Conservation (phyloP, 2,797 vertebrate genomes). For the Megalops cyprinoides region DNA sequence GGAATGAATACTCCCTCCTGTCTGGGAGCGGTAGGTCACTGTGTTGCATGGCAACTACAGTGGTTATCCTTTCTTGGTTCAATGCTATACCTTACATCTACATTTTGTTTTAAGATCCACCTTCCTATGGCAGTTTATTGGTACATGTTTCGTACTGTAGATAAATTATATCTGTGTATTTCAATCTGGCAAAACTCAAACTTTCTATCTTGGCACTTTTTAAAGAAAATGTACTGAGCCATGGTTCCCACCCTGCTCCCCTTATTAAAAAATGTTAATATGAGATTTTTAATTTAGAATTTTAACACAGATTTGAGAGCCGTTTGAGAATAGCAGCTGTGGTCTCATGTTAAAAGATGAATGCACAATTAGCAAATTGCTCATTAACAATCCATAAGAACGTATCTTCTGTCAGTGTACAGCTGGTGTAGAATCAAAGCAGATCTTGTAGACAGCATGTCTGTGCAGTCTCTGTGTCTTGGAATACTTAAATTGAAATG, state of each 20-base stretch:
- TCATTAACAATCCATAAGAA: constrained; percentile 10
- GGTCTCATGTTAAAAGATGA: not conserved
- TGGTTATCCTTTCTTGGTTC: no score
- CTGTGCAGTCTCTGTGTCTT: not conserved
- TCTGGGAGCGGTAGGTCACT: no score
- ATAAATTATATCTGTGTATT: not conserved
- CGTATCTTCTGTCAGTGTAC: not conserved
- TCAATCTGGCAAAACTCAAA: not conserved
- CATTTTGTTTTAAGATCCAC: no score
- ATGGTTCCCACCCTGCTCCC: not conserved
- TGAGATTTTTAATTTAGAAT: constrained; percentile 23
- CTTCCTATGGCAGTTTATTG: not conserved
- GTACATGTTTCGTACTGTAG: not conserved
- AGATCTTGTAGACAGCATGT: not conserved
- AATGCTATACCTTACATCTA: no score
- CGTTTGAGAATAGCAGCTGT: constrained; percentile 1
- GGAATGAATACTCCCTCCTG: no score
- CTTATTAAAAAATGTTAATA: constrained; percentile 30
- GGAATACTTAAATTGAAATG: not conserved
- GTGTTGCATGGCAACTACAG: no score
- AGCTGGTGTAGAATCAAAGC: not conserved
- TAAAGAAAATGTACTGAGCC: constrained; percentile 1
- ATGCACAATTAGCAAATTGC: constrained; percentile 2
- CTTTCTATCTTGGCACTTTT: not conserved
- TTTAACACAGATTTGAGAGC: constrained; percentile 9